Conservation (phyloP, 2,113 vertebrate species). For the Mirounga angustirostris region DNA sequence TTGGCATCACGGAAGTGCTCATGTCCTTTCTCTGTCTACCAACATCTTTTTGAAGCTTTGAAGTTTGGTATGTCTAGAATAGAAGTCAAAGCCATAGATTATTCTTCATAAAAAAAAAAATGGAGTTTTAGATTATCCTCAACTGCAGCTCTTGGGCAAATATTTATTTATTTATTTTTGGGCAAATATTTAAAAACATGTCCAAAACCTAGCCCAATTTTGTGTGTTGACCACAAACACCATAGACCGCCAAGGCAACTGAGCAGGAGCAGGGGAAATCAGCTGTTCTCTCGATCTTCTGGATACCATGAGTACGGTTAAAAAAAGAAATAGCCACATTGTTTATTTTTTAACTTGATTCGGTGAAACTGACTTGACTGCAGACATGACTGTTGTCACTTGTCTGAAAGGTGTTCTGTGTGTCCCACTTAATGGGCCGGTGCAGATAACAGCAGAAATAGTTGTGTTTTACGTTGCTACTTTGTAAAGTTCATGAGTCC, state of each 20-base stretch:
- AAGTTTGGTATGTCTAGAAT: neutral
- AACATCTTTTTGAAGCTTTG: neutral
- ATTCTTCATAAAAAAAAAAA: neutral
- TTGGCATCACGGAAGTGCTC: neutral
- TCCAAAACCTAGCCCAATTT: slow-evolving; percentile 1
- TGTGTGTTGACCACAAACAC: slow-evolving; percentile 31
- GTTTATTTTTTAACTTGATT: slow-evolving; percentile 59
- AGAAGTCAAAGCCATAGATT: neutral
- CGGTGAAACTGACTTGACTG: neutral
- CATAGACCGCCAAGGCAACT: neutral
- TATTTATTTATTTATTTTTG: neutral
- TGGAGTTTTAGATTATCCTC: neutral
- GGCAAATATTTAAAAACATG: neutral
- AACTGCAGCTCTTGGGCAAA: neutral
- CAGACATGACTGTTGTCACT: neutral
- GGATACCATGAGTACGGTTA: neutral
- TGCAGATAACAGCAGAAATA: neutral
- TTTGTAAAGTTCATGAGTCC: neutral
- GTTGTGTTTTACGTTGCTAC: slow-evolving; percentile 7
- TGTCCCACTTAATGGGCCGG: neutral
- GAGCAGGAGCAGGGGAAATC: neutral
- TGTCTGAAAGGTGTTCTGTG: neutral
- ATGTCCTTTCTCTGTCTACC: neutral
- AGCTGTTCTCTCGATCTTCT: slow-evolving; percentile 7
- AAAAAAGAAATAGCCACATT: neutral